Evolutionary conservation across 2,113 vertebrate species (phyloP).

Genomic region (Ornithorhynchus anatinus): DNA sequence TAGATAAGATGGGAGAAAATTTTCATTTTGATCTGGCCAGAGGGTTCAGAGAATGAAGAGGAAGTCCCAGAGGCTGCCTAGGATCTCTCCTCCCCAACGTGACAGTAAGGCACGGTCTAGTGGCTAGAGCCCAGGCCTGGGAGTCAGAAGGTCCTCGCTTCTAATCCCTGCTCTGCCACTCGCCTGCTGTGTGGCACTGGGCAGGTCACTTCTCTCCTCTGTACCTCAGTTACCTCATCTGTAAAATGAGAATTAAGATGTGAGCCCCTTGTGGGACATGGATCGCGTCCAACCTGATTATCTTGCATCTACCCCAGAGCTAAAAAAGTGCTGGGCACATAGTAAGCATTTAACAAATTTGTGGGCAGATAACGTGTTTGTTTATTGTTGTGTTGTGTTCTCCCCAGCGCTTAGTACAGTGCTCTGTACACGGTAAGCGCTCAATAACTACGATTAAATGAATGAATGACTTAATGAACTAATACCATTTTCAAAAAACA

Average conservation of each 20-base stretch:
- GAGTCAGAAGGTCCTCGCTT: constrained; percentile 2
- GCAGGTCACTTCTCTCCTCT: neutral
- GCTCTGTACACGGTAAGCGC: no score
- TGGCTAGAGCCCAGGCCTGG: neutral
- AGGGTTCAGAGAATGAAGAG: neutral
- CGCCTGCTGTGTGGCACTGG: neutral
- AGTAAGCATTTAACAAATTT: neutral
- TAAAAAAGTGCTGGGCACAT: neutral
- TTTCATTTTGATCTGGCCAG: neutral
- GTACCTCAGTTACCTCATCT: neutral
- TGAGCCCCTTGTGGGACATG: no score
- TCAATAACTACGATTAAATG: no score
- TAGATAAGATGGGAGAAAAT: neutral
- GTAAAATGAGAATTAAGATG: constrained; percentile 15
- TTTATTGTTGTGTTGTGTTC: no score
- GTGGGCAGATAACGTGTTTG: no score
- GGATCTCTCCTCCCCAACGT: no score
- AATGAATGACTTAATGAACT: no score
- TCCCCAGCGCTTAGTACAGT: no score
- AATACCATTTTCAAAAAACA: no score
- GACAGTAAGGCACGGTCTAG: no score
- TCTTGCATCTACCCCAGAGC: no score
- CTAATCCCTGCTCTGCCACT: neutral
- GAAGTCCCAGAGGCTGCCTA: neutral
- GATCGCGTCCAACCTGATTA: no score